A percentile compares a stretch with the other conserved stretches of the same genome.
phyloP scores from a whole-genome alignment of 2,797 vertebrate genomes.

The Microtus californicus region DNA sequence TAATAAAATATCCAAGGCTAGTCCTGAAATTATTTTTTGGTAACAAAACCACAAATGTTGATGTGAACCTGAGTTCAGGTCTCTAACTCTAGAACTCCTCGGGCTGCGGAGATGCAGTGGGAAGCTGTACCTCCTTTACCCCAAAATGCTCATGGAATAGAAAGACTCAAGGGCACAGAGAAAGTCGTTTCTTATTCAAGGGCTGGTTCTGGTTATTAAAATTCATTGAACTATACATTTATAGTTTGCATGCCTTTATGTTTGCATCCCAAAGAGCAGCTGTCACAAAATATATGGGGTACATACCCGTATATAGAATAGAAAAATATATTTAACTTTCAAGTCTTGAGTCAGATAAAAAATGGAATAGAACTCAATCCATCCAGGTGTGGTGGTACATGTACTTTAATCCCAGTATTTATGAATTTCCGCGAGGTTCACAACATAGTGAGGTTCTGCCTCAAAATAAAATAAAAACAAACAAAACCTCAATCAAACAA shows the following conservation, averaged over 20 bases:
- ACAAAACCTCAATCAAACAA: neutral
- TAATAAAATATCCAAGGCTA: neutral
- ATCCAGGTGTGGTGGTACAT: neutral
- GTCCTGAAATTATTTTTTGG: neutral
- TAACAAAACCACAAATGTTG: neutral
- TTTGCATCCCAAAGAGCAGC: neutral
- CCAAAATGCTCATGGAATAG: neutral
- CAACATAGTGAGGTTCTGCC: neutral
- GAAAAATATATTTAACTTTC: constrained; percentile 8
- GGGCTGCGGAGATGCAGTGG: neutral
- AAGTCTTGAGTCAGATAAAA: neutral
- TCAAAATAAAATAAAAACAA: neutral
- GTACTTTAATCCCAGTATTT: too few species aligned
- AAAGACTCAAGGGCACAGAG: neutral
- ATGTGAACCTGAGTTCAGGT: neutral
- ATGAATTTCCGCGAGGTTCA: too few species aligned
- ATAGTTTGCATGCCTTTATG: neutral
- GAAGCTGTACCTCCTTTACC: neutral
- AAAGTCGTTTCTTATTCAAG: neutral
- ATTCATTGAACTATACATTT: neutral
- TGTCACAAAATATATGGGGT: neutral
- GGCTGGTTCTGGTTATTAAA: neutral
- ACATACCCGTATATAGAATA: neutral
- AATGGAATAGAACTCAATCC: neutral
- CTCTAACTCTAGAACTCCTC: neutral